Conservation (phyloP, 1,140 invertebrate species). For the Patella vulgata region DNA sequence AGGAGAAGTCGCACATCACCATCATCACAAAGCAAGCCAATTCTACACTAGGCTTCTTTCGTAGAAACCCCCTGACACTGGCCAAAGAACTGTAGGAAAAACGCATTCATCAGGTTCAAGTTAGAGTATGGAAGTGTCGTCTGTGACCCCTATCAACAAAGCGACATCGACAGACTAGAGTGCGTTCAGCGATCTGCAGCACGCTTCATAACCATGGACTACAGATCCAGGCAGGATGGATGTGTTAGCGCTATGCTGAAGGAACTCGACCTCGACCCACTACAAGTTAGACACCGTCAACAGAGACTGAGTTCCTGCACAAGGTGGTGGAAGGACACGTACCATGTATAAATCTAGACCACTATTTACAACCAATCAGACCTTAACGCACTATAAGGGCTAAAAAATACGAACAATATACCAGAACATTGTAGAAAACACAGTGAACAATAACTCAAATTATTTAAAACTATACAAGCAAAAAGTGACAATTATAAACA, state of each 20-base stretch:
- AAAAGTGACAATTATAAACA: too few relatives aligned
- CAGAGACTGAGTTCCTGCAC: background rate
- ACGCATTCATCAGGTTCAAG: constrained; percentile 7
- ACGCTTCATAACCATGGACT: constrained; percentile 8
- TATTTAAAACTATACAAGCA: too few relatives aligned
- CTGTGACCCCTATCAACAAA: constrained; percentile 15
- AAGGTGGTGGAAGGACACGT: too few relatives aligned
- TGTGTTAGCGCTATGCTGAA: too few relatives aligned
- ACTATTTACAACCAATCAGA: too few relatives aligned
- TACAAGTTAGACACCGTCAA: constrained; percentile 1
- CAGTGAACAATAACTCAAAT: too few relatives aligned
- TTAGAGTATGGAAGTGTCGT: constrained; percentile 11
- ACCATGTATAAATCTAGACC: too few relatives aligned
- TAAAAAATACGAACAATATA: too few relatives aligned
- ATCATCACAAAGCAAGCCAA: constrained; percentile 6
- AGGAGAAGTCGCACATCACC: background rate
- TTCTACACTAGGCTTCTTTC: background rate
- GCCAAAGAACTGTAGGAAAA: constrained; percentile 8
- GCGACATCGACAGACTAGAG: constrained; percentile 24
- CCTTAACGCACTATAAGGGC: too few relatives aligned
- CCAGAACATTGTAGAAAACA: too few relatives aligned
- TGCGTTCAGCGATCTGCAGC: background rate
- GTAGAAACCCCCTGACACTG: constrained; percentile 25
- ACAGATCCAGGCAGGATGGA: too few relatives aligned
- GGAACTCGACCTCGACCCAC: constrained; percentile 1